These are phyloP conservation scores for Morpho achilles DNA, from an alignment of 2,888 invertebrate genomes.

Conservation along the genomic window DNA sequence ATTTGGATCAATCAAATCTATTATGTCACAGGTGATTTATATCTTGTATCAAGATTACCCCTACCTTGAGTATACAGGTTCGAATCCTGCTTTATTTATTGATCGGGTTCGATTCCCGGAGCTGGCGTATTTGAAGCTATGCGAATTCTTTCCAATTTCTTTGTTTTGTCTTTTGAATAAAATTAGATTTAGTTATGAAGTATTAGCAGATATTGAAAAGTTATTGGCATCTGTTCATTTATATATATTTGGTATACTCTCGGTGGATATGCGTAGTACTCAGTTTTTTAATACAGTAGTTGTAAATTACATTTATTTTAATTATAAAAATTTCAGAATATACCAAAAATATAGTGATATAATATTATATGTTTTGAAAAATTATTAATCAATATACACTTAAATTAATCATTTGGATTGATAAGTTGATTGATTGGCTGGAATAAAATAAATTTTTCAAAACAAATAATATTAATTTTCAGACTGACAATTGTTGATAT, in stretches of 20 bases:
- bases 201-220: background rate
- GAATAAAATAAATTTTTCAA: slow-evolving; percentile 1
- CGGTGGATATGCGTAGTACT: no score
- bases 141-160: slow-evolving; percentile 9
- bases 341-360: slow-evolving; percentile 7
- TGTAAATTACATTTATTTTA: no score
- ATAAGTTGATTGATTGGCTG: no score
- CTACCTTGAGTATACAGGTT: slow-evolving; percentile 1
- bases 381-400: background rate
- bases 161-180: no score
- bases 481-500: slow-evolving; percentile 12
- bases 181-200: slow-evolving; percentile 3
- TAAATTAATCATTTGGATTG: no score
- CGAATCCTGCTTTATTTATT: slow-evolving; percentile 17
- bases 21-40: no score
- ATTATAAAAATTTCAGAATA: background rate
- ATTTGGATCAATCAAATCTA: no score
- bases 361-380: slow-evolving; percentile 11
- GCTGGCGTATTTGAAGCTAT: background rate
- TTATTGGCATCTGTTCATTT: background rate
- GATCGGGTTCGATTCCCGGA: slow-evolving; percentile 18
- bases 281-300: no score
- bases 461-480: slow-evolving; percentile 5
- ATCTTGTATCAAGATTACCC: no score
- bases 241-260: slow-evolving; percentile 7